phyloP scores from a whole-genome alignment of 2,113 vertebrate species.

The Leucopsar rothschildi region DNA sequence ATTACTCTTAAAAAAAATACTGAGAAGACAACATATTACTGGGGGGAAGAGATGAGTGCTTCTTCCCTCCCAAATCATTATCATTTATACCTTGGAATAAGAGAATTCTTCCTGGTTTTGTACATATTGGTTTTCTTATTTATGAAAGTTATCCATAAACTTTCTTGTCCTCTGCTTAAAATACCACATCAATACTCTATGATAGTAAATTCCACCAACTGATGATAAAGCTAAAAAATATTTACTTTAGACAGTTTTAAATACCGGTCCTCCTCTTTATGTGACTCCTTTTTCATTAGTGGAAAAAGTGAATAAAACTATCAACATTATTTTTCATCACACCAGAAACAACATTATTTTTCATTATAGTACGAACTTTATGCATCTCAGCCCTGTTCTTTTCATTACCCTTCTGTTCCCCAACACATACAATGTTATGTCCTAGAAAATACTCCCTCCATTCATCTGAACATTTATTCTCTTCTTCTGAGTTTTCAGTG shows the following conservation, averaged over 20 bases:
- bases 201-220: background rate
- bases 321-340: background rate
- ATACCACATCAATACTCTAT: background rate
- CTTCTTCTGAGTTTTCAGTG: background rate
- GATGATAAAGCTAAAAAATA: background rate
- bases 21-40: background rate
- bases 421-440: background rate
- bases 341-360: background rate
- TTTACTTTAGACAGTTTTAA: conserved; percentile 13
- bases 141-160: background rate
- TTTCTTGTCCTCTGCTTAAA: background rate
- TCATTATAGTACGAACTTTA: background rate
- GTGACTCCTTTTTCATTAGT: background rate
- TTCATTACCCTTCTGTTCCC: conserved; percentile 26
- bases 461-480: background rate
- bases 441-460: background rate
- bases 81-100: background rate
- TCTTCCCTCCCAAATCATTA: background rate
- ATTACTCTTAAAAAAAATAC: background rate
- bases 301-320: conserved; percentile 13
- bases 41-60: background rate
- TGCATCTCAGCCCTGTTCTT: background rate
- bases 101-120: background rate
- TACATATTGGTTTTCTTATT: background rate
- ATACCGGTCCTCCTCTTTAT: background rate